Evolutionary conservation across 2,113 vertebrate species (phyloP).

Genomic region (Todiramphus saurophagus): DNA sequence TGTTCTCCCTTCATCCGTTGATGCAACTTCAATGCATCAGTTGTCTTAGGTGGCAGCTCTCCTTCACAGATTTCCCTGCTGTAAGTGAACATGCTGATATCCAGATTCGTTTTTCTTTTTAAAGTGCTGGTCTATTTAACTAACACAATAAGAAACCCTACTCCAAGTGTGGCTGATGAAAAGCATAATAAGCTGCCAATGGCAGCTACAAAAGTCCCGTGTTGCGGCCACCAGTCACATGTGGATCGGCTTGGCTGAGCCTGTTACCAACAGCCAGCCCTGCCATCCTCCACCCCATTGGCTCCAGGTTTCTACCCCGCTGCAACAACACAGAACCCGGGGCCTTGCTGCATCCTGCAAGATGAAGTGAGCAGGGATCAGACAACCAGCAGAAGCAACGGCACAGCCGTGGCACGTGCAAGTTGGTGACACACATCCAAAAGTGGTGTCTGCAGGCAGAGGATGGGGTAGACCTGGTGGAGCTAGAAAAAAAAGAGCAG

Average conservation of each 20-base stretch:
- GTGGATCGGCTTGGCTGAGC: background rate
- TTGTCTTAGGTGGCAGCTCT: fast-evolving
- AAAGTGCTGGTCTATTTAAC: background rate
- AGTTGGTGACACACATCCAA: fast-evolving
- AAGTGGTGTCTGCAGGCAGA: background rate
- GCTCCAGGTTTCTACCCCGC: fast-evolving
- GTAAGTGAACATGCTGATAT: background rate
- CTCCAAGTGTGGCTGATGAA: background rate
- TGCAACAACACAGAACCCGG: background rate
- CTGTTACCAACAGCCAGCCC: background rate
- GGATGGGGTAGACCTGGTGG: background rate
- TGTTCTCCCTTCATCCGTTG: background rate
- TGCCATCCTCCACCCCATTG: background rate
- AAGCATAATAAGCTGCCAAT: background rate
- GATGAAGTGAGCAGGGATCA: fast-evolving
- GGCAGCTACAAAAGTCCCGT: background rate
- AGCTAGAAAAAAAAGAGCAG: background rate
- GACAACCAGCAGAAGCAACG: background rate
- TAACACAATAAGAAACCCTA: background rate
- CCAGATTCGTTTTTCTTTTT: background rate
- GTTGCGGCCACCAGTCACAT: background rate
- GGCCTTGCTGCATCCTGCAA: background rate
- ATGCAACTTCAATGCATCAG: fast-evolving
- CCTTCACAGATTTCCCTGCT: background rate
- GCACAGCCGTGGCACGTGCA: fast-evolving